phyloP scores from a whole-genome alignment of 2,113 vertebrate genomes.

The Syngnathoides biaculeatus region DNA sequence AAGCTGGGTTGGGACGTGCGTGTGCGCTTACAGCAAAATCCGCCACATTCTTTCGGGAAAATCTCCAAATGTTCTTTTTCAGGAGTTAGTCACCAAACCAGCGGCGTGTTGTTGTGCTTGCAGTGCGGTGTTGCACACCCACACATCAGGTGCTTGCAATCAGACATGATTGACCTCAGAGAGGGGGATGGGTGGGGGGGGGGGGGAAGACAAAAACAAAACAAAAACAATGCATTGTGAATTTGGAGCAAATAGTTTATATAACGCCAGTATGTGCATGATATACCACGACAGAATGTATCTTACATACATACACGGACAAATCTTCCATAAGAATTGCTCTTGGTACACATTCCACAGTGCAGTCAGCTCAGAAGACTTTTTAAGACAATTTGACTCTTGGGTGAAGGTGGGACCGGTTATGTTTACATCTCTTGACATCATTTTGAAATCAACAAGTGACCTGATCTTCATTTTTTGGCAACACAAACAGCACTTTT shows the following conservation, averaged over 20 bases:
- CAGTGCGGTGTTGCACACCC: background rate
- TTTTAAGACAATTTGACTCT: constrained; percentile 12
- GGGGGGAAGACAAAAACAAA: background rate
- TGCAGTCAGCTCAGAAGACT: constrained; percentile 46
- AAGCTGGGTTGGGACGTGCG: background rate
- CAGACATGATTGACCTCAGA: constrained; percentile 11
- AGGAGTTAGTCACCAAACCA: background rate
- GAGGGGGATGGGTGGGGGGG: too few relatives aligned
- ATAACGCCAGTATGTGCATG: constrained; percentile 36
- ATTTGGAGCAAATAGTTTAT: constrained; percentile 48
- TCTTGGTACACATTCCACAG: constrained; percentile 29
- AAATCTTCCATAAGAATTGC: constrained; percentile 15
- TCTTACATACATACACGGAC: constrained; percentile 49
- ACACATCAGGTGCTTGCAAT: constrained; percentile 44
- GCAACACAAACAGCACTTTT: background rate
- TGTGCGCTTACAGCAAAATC: constrained; percentile 32
- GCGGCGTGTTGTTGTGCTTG: background rate
- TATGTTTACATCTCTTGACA: constrained; percentile 59
- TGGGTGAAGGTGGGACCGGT: constrained; percentile 10
- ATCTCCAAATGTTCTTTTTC: background rate
- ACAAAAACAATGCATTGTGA: background rate
- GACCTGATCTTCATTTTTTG: constrained; percentile 25
- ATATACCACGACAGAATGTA: constrained; percentile 53
- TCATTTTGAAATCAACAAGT: constrained; percentile 64
- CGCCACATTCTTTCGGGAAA: constrained; percentile 3